Percentiles rank a stretch among this genome's conserved stretches.
Evolutionary conservation across 2,888 invertebrate genomes (phyloP).

Genomic region (Chalcis sispes): DNA sequence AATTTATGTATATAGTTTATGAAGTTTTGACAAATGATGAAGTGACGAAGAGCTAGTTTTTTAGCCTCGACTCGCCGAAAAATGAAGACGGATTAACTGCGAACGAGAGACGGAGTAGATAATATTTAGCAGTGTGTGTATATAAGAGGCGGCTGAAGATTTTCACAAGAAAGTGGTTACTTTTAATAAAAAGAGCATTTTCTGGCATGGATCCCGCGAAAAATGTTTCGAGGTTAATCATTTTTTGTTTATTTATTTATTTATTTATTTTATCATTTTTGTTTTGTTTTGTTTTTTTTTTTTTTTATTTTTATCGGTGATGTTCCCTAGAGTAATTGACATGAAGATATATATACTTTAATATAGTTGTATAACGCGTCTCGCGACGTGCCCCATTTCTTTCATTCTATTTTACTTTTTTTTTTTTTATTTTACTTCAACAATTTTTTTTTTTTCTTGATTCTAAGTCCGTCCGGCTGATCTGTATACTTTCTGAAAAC

Average conservation of each 20-base stretch:
- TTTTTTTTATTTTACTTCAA: conserved; percentile 8
- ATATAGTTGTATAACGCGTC: conserved; percentile 48
- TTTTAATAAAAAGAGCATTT: conserved; percentile 31
- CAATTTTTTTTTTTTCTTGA: conserved; percentile 23
- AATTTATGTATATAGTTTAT: too few species aligned
- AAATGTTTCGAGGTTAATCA: conserved; percentile 23
- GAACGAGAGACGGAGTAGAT: too few species aligned
- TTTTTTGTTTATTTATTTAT: conserved; percentile 22
- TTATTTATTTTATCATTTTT: conserved; percentile 31
- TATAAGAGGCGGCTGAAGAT: conserved; percentile 27
- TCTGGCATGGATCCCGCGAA: conserved; percentile 21
- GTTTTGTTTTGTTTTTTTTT: not conserved
- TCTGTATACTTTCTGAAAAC: conserved; percentile 30
- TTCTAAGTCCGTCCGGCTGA: conserved; percentile 16
- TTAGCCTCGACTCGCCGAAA: too few species aligned
- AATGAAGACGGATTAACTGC: too few species aligned
- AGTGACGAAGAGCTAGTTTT: not conserved
- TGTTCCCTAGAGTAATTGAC: conserved; percentile 92
- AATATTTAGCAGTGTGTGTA: conserved; percentile 11
- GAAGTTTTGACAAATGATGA: too few species aligned
- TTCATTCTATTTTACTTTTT: too few species aligned
- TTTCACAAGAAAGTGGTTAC: conserved; percentile 18
- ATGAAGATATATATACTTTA: conserved; percentile 80
- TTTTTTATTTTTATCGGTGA: conserved; percentile 64
- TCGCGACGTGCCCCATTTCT: conserved; percentile 36